Conservation (phyloP, 2,113 vertebrate genomes). For the Atlantisia rogersi region DNA sequence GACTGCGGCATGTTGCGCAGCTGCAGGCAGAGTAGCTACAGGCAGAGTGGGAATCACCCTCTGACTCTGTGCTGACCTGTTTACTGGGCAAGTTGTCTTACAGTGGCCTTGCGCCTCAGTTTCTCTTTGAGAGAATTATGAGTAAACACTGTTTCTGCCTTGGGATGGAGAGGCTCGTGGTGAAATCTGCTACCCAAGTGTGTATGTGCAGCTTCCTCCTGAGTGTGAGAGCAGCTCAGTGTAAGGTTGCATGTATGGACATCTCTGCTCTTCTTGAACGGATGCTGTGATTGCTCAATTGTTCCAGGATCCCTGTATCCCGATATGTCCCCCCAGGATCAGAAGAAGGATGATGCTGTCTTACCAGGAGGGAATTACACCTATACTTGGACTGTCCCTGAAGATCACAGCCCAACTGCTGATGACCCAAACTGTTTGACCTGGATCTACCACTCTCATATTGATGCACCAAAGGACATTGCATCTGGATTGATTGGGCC, state of each 20-base stretch:
- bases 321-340: constrained; percentile 71
- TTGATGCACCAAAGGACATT: constrained; percentile 81
- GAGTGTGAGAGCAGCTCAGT: neutral
- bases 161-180: neutral
- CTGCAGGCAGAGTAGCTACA: neutral
- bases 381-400: constrained; percentile 79
- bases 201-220: neutral
- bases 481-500: constrained; percentile 80
- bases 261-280: constrained; percentile 4
- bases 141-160: neutral
- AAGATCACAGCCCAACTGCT: constrained; percentile 76
- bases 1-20: neutral
- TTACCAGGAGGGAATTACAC: constrained; percentile 74
- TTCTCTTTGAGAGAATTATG: neutral
- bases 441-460: constrained; percentile 82
- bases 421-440: constrained; percentile 80
- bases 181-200: neutral
- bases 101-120: neutral
- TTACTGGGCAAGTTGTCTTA: neutral
- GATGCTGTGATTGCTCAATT: constrained; percentile 47
- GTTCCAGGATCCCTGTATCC: constrained; percentile 80
- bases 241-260: neutral
- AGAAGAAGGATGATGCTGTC: constrained; percentile 79
- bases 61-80: neutral
- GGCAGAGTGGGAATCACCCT: neutral